Evolutionary conservation across 2,888 invertebrate genomes (phyloP), one percentile per base, ranked within the genome.

Genomic region (Metopia argyrocephala): DNA sequence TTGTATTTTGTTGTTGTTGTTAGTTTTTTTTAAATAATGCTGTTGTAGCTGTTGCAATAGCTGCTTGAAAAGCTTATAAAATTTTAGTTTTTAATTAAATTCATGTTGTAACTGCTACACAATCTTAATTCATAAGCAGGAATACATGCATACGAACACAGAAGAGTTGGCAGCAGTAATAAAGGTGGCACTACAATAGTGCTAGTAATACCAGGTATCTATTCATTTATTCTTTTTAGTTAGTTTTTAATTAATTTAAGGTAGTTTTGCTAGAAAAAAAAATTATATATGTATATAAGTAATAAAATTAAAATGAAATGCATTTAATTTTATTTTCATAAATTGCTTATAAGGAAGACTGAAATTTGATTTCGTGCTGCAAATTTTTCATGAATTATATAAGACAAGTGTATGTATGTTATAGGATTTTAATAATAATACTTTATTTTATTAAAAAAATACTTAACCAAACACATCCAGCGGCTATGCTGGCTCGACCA

Each of bases 51-150:
- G 21, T 31, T 65, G 28, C 23, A 25, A 48, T 68, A 48, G 20
- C 61, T 81, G 61, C 48, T 75, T 38, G 70, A 75, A 78, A 75
- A 81, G 78, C 81, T 81, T 78, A 81, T 81, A 75, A 62, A 81
- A 78, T 78, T 75, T 78, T 70, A 81, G 78, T 78, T 81, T n/a
- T 78, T 81, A 81, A 81, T 81, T 81, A 81, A 81, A 78, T 81
- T 78, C 70, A 78, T 70, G 81, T 70, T 74, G 81, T 57, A 12
- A 52, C 78, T 75, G 69, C 38, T 38, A 9, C 45, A 78, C 71
- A 78, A 75, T 75, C 70, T 78, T 78, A 78, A 78, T 81, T 81
- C 78, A 74, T 71, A 76, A 12, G 38, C 9, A 15, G 9, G 38
- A 12, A 15, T 12, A 12, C 15, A 15, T 38, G 9, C 12, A 31